Conservation (phyloP, 2,797 vertebrate genomes). For the Chiroxiphia lanceolata region DNA sequence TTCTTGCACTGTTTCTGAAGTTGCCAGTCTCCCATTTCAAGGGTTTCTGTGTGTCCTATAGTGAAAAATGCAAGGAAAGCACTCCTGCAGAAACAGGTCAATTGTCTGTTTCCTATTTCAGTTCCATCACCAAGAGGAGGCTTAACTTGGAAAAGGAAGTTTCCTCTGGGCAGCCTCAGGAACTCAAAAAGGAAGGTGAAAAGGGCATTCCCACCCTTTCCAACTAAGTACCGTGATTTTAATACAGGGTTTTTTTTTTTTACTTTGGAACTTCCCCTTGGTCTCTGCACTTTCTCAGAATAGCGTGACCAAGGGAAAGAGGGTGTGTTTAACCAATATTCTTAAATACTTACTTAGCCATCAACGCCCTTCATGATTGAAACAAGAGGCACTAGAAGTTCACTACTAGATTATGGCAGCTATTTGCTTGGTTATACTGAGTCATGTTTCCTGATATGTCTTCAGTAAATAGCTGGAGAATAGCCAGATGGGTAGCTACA, state of each 20-base stretch:
- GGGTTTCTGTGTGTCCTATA: background rate
- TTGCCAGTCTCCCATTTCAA: constrained; percentile 22
- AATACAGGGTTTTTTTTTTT: background rate
- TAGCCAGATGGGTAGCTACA: background rate
- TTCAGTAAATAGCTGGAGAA: background rate
- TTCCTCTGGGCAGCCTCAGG: background rate
- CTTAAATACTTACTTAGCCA: background rate
- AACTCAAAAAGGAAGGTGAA: constrained; percentile 36
- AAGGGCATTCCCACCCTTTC: background rate
- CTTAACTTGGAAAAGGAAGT: constrained; percentile 4
- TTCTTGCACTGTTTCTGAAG: background rate
- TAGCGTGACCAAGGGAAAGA: background rate
- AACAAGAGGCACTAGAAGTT: background rate
- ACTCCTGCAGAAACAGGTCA: constrained; percentile 40
- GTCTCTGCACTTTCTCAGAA: background rate
- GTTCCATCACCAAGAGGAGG: background rate
- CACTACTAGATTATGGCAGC: background rate
- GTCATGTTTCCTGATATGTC: background rate
- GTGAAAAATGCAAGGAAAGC: background rate
- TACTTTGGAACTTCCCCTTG: background rate
- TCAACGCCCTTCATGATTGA: background rate
- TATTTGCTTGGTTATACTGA: background rate
- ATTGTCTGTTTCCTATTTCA: constrained; percentile 11
- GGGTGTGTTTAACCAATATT: background rate
- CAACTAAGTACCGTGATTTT: background rate